Percentiles rank a stretch among this genome's conserved stretches.
Conservation (phyloP, 2,797 vertebrate species). For the Pipistrellus nathusii region DNA sequence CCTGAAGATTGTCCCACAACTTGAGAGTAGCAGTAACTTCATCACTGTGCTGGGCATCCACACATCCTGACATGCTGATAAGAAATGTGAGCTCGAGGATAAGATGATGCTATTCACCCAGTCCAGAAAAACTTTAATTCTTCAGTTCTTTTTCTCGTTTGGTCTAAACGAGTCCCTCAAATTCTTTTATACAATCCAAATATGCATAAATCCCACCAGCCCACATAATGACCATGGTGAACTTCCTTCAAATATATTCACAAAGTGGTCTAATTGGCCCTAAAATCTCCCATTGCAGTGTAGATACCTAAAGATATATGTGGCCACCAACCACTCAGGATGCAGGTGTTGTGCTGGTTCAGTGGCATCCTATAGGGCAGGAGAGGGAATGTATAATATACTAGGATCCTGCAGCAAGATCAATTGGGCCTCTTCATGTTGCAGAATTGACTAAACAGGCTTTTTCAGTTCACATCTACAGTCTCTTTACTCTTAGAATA, state of each 20-base stretch:
- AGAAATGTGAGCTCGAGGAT: neutral
- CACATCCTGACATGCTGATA: neutral
- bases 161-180: neutral
- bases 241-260: neutral
- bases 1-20: no score
- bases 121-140: neutral
- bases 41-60: neutral
- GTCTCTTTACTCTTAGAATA: neutral
- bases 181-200: neutral
- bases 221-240: neutral
- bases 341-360: neutral
- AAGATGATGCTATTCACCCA: neutral
- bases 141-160: neutral
- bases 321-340: neutral
- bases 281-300: neutral
- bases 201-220: neutral
- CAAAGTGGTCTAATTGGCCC: neutral
- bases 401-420: neutral
- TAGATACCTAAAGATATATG: neutral
- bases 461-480: neutral
- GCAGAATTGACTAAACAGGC: neutral
- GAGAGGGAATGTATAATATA: neutral
- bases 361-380: neutral
- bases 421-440: neutral
- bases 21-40: neutral